These are phyloP conservation scores for Lordiphosa stackelbergi DNA, from an alignment of 1,140 invertebrate genomes.

Conservation along the genomic window DNA sequence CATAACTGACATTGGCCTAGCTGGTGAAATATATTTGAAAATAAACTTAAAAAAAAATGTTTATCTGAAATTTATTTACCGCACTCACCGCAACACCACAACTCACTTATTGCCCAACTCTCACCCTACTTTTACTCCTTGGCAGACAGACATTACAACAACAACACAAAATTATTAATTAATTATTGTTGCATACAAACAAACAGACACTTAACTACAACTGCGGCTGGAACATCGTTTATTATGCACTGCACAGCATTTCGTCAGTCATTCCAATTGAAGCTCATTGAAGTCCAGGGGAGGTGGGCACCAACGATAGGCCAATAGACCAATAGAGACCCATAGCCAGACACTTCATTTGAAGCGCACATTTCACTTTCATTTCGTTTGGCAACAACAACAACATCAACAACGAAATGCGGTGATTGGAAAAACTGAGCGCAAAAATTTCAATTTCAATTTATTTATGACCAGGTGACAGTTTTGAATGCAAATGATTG, in stretches of 20 bases:
- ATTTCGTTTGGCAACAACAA: slow-evolving; percentile 45
- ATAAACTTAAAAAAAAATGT: no score
- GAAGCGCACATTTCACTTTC: slow-evolving; percentile 66
- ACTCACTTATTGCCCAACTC: slow-evolving; percentile 12
- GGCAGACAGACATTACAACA: slow-evolving; percentile 30
- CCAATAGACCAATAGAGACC: slow-evolving; percentile 16
- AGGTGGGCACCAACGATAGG: background rate
- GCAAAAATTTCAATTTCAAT: slow-evolving; percentile 64
- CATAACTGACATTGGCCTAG: slow-evolving; percentile 31
- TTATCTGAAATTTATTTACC: no score
- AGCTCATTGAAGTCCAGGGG: slow-evolving; percentile 51
- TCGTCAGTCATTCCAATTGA: slow-evolving; percentile 64
- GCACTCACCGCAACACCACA: no score
- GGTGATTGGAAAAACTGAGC: slow-evolving; percentile 32
- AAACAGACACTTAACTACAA: slow-evolving; percentile 1
- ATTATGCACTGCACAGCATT: slow-evolving; percentile 59
- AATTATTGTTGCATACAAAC: slow-evolving; percentile 61
- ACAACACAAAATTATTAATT: slow-evolving; percentile 53
- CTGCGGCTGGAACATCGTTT: slow-evolving; percentile 26
- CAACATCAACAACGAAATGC: slow-evolving; percentile 20
- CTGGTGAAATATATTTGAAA: no score
- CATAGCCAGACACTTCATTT: slow-evolving; percentile 45
- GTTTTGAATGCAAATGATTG: slow-evolving; percentile 59
- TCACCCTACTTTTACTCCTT: slow-evolving; percentile 22
- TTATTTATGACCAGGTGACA: slow-evolving; percentile 58